Percentiles rank a stretch among this genome's conserved stretches.
Evolutionary conservation across 2,888 invertebrate genomes (phyloP).

Genomic region (Lycocerus yunnanus): DNA sequence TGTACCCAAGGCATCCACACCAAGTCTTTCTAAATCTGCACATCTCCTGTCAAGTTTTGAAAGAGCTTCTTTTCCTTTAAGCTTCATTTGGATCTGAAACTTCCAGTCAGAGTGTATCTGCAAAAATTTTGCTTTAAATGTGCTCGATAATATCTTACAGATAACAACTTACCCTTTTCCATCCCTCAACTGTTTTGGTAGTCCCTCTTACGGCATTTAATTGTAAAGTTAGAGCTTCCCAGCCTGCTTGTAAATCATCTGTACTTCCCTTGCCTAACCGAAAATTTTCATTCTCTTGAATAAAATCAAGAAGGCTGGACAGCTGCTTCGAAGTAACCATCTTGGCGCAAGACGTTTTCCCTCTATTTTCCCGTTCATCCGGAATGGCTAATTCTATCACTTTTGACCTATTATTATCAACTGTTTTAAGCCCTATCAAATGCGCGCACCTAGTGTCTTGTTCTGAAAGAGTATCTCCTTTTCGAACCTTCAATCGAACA

Average conservation of each 20-base stretch:
- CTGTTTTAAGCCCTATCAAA: background rate
- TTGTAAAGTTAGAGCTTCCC: background rate
- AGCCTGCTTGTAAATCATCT: background rate
- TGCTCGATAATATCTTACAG: too few species aligned
- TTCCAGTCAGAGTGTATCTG: too few species aligned
- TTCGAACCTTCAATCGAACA: background rate
- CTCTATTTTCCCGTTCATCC: background rate
- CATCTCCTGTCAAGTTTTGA: too few species aligned
- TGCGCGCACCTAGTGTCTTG: background rate
- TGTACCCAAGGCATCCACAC: too few species aligned
- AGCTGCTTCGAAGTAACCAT: background rate
- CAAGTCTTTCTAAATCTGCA: too few species aligned
- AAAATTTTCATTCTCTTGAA: background rate
- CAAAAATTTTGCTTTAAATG: too few species aligned
- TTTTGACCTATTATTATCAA: too few species aligned
- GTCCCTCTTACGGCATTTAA: background rate
- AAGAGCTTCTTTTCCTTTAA: too few species aligned
- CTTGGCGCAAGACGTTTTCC: background rate
- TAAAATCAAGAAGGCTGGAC: background rate
- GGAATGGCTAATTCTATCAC: background rate
- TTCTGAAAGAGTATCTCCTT: background rate
- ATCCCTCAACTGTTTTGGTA: background rate
- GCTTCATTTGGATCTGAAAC: too few species aligned
- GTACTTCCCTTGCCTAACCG: too few species aligned
- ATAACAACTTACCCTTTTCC: background rate